Percentiles rank a stretch among this genome's conserved stretches.
phyloP scores from a whole-genome alignment of 2,113 vertebrate genomes.

The Dicerorhinus sumatrensis region DNA sequence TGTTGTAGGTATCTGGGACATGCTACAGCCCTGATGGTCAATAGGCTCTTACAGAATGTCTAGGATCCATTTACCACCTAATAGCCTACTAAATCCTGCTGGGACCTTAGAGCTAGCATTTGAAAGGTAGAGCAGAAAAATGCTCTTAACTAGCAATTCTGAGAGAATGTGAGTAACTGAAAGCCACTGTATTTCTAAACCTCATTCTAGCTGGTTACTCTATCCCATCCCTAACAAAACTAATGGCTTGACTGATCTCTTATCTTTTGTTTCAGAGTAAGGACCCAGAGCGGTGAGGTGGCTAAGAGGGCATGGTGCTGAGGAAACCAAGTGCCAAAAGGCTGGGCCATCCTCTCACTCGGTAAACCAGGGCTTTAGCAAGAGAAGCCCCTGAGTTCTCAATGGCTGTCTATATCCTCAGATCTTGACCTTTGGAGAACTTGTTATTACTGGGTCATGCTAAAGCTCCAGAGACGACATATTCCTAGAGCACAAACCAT shows the following conservation, averaged over 20 bases:
- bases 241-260: not conserved
- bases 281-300: not conserved
- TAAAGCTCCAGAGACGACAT: not conserved
- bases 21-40: not conserved
- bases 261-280: not conserved
- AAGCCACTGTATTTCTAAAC: not conserved
- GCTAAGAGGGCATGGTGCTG: not conserved
- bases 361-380: not conserved
- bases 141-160: not conserved
- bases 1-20: not conserved
- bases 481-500: not conserved
- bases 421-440: not conserved
- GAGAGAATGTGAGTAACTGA: not conserved
- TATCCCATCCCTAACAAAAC: not conserved
- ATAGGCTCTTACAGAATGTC: not conserved
- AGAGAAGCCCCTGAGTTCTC: not conserved
- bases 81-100: not conserved
- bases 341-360: not conserved
- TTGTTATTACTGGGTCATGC: not conserved
- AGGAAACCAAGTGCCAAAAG: not conserved
- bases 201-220: not conserved
- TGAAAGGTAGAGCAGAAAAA: conserved; percentile 15
- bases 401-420: not conserved
- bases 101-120: not conserved
- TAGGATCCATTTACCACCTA: not conserved